A percentile compares a stretch with the other conserved stretches of the same genome.
These are phyloP conservation scores for Apamea monoglypha DNA, from an alignment of 2,888 invertebrate genomes.

Conservation along the genomic window DNA sequence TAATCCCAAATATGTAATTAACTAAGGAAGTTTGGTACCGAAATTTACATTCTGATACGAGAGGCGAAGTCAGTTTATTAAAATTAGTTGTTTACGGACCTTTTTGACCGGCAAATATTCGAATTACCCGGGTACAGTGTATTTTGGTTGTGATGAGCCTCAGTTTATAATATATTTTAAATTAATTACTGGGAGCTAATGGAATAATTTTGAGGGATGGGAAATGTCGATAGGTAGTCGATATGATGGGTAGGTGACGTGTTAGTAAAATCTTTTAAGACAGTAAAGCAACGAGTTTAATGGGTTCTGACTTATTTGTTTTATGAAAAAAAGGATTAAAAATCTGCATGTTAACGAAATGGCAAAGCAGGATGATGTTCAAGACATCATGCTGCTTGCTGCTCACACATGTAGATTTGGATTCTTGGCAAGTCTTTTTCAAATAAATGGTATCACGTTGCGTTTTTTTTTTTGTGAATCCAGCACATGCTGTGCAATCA, in stretches of 20 bases:
- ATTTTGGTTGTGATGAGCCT: slow-evolving; percentile 59
- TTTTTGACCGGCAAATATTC: slow-evolving; percentile 64
- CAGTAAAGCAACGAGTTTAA: background rate
- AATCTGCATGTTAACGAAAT: background rate
- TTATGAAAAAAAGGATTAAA: background rate
- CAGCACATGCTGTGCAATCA: background rate
- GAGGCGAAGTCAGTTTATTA: slow-evolving; percentile 65
- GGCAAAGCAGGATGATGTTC: background rate
- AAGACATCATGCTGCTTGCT: too few species aligned
- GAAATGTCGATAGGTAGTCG: slow-evolving; percentile 26
- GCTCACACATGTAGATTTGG: too few species aligned
- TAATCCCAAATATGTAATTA: slow-evolving; percentile 46
- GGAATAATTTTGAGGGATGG: slow-evolving; percentile 35
- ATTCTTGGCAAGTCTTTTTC: background rate
- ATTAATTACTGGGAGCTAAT: slow-evolving; percentile 66
- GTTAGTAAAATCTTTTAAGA: background rate
- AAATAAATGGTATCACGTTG: too few species aligned
- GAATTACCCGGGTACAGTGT: slow-evolving; percentile 51
- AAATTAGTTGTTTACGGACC: slow-evolving; percentile 68
- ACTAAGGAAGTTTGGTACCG: slow-evolving; percentile 38
- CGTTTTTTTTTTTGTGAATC: background rate
- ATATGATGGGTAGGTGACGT: background rate
- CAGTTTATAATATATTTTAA: slow-evolving; percentile 65
- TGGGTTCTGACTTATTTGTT: background rate
- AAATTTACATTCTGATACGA: slow-evolving; percentile 54